These are phyloP conservation scores for Esox masquinongy DNA, from an alignment of 2,797 vertebrate species.

Conservation along the genomic window DNA sequence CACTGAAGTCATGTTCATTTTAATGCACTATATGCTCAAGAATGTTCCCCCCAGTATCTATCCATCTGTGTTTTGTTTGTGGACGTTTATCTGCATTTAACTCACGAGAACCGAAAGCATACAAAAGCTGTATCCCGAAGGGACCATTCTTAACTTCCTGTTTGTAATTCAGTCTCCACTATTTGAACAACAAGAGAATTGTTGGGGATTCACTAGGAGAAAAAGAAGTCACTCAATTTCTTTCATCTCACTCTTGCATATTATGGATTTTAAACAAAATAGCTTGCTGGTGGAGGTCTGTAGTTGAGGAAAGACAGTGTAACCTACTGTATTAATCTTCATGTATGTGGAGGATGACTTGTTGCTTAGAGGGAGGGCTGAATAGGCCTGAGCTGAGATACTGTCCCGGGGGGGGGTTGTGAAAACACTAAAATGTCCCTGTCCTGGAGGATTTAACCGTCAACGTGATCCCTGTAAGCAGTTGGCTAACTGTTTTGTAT, in stretches of 20 bases:
- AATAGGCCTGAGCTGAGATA: constrained; percentile 56
- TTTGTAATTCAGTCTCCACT: constrained; percentile 48
- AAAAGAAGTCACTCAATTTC: constrained; percentile 48
- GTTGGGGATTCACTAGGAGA: constrained; percentile 32
- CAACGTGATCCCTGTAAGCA: constrained; percentile 75
- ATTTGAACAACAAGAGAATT: constrained; percentile 15
- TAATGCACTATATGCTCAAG: constrained; percentile 55
- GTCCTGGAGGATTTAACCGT: constrained; percentile 62
- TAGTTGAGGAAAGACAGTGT: constrained; percentile 24
- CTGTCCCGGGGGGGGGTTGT: constrained; percentile 43
- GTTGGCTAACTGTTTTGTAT: constrained; percentile 84
- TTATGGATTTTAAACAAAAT: constrained; percentile 47
- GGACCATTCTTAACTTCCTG: constrained; percentile 57
- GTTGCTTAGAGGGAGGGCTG: constrained; percentile 74
- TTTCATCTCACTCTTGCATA: constrained; percentile 79
- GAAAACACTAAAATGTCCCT: constrained; percentile 52
- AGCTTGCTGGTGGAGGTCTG: constrained; percentile 23
- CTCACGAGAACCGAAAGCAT: neutral
- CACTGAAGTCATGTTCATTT: constrained; percentile 60
- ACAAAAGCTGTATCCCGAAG: constrained; percentile 39
- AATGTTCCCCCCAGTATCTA: constrained; percentile 54
- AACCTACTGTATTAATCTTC: neutral
- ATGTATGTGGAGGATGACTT: constrained; percentile 60
- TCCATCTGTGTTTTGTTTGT: constrained; percentile 33
- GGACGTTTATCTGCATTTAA: constrained; percentile 9